Base-by-base conservation (phyloP, 1,140 invertebrate genomes). In the Plodia interpunctella region DNA sequence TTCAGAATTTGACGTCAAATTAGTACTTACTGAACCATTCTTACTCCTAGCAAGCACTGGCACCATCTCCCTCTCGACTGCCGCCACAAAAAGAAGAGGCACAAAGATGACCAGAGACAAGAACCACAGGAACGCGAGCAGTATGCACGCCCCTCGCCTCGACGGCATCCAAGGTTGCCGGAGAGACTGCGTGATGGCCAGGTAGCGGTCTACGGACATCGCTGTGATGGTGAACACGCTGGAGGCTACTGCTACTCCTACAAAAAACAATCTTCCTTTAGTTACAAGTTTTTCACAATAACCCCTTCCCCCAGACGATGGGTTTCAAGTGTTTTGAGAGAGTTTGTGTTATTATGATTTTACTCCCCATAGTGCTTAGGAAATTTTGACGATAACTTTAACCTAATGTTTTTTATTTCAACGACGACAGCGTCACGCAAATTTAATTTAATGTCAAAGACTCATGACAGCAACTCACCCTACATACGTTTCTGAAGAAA, bases 181-280 rank as follows among this genome's bases (percentile, higher is more conserved):
- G 57, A 95, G 93, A 0, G 94, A 94, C 78, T 94, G 93, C 44
- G 93, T 91, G 65, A 96, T 95, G 6, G 94, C 95, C 49, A 95
- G 78, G 70, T 93, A 94, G 30, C 95, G 90, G 75, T 96, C 94
- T 18, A 96, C 90, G 32, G 94, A 94, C 93, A 96, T 94, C 0
- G 94, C 93, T 0, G 93, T 94, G 59, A 96, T 94, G 0, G 95
- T 95, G 79, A 95, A 95, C 21, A 96, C 93, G 64, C 94, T 95
- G 1, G 94, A 93, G 0, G 93, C 93, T 0, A 96, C 94, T 9
- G 94, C 92, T 6, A 95, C 93, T 44, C 94, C 95, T 96, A 86
- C 8, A 82, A 81, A 57, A 67, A 57, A 55, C 21, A 17, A 0
- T 20, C 6, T 32, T 32, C 11, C 3, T 32, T 6, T 32, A 32